phyloP scores from a whole-genome alignment of 2,888 invertebrate species.

The Aelia acuminata region DNA sequence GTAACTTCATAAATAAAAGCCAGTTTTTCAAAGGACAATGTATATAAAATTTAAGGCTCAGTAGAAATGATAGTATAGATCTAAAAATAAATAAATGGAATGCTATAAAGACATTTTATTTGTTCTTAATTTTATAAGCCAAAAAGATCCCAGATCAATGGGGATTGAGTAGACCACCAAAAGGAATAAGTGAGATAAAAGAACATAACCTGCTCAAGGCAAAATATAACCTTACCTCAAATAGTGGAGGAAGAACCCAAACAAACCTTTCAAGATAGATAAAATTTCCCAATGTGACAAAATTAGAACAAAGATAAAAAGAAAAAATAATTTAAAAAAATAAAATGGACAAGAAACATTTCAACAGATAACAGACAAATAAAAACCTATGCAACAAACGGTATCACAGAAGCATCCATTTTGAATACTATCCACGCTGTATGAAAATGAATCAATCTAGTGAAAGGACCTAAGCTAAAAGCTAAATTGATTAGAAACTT shows the following conservation, averaged over 20 bases:
- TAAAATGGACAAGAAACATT: neutral
- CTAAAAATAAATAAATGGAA: too few relatives aligned
- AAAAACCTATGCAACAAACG: neutral
- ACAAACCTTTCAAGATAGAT: neutral
- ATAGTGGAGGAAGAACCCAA: neutral
- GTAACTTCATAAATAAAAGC: too few relatives aligned
- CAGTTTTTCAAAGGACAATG: too few relatives aligned
- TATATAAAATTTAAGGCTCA: too few relatives aligned
- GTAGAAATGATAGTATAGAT: too few relatives aligned
- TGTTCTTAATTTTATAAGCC: too few relatives aligned
- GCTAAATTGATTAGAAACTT: neutral
- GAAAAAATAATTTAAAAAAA: neutral
- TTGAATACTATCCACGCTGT: constrained; percentile 37
- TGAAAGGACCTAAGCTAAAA: neutral
- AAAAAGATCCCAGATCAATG: neutral
- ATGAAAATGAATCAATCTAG: neutral
- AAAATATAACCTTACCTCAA: constrained; percentile 53
- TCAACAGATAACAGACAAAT: neutral
- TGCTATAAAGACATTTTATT: too few relatives aligned
- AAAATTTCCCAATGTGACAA: neutral
- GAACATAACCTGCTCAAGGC: constrained; percentile 57
- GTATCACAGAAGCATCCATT: constrained; percentile 11
- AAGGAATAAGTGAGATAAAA: constrained; percentile 50
- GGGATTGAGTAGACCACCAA: neutral
- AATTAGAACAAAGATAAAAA: neutral